These are phyloP conservation scores for Anthonomus grandis DNA, from an alignment of 1,140 invertebrate species.

Conservation along the genomic window DNA sequence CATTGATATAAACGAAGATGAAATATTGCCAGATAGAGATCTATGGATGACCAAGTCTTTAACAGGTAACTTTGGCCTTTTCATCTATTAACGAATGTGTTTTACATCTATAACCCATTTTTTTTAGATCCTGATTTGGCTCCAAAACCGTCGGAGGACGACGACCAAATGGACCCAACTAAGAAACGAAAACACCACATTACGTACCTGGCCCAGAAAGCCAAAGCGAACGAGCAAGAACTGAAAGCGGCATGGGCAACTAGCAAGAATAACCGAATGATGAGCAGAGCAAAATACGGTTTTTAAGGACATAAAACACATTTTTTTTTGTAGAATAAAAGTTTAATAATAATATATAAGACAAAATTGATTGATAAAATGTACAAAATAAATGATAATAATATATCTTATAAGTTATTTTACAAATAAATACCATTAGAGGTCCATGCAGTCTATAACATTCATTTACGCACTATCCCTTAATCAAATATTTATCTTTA, in stretches of 20 bases:
- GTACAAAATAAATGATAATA: no score
- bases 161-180: constrained; percentile 62
- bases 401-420: no score
- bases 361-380: no score
- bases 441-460: no score
- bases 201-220: constrained; percentile 87
- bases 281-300: constrained; percentile 87
- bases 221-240: constrained; percentile 87
- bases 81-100: not conserved
- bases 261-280: constrained; percentile 76
- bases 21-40: constrained; percentile 73
- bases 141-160: constrained; percentile 51
- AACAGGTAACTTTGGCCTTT: constrained; percentile 49
- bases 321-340: not conserved
- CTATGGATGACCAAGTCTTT: constrained; percentile 80
- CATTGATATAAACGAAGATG: constrained; percentile 78
- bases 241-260: constrained; percentile 91
- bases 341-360: no score
- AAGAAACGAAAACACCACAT: constrained; percentile 91
- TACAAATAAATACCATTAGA: no score
- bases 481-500: constrained; percentile 26
- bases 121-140: constrained; percentile 55
- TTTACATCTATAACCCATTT: not conserved
- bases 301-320: constrained; percentile 57
- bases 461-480: no score